Evolutionary conservation across 2,888 invertebrate genomes (phyloP).

Genomic region (Xanthia togata): DNA sequence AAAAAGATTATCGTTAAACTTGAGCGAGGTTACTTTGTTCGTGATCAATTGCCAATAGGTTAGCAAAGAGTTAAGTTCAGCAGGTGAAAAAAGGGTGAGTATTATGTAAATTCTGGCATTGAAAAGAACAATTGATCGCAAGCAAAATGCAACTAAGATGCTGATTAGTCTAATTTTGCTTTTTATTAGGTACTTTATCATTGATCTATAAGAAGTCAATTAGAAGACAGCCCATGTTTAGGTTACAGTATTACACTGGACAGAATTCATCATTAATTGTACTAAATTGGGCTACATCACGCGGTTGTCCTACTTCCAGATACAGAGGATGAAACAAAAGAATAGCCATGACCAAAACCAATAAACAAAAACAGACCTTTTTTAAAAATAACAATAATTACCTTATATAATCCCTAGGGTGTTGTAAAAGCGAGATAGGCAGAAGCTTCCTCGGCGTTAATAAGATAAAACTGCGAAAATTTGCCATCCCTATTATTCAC

Average conservation of each 20-base stretch:
- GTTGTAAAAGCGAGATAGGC: constrained; percentile 33
- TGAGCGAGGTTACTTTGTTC: constrained; percentile 35
- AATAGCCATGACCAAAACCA: neutral
- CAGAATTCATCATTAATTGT: neutral
- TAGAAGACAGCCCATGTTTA: neutral
- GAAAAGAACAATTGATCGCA: neutral
- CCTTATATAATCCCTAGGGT: constrained; percentile 44
- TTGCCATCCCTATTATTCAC: constrained; percentile 47
- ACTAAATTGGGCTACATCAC: neutral
- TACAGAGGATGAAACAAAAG: neutral
- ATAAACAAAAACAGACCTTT: neutral
- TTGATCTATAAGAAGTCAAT: neutral
- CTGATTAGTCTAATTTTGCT: neutral
- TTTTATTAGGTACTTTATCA: neutral
- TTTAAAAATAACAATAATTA: constrained; percentile 19
- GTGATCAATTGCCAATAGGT: constrained; percentile 17
- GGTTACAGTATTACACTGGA: neutral
- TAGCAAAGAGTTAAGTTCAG: neutral
- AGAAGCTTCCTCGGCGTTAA: constrained; percentile 37
- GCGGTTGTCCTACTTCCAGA: neutral
- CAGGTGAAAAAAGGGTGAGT: constrained; percentile 2
- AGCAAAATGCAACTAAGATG: neutral
- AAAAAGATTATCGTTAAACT: constrained; percentile 49
- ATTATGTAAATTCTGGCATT: neutral
- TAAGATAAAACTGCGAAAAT: constrained; percentile 40